phyloP scores from a whole-genome alignment of 2,797 vertebrate species.

The Lagodon rhomboides region DNA sequence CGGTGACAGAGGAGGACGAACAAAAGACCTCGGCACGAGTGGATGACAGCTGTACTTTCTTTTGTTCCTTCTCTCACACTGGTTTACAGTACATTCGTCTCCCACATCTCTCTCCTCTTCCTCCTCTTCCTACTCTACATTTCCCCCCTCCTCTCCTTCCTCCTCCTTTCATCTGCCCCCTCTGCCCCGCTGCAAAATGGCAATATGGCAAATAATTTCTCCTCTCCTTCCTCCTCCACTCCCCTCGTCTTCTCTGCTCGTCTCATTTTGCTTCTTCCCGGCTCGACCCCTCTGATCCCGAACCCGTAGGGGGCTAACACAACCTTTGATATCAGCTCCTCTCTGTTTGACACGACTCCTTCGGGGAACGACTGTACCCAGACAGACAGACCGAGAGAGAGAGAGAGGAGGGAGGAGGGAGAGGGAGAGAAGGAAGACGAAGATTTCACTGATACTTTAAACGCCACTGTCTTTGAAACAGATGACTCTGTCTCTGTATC shows the following conservation, averaged over 20 bases:
- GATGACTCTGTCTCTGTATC: slow-evolving; percentile 41
- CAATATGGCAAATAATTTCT: slow-evolving; percentile 5
- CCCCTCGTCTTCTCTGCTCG: slow-evolving; percentile 1
- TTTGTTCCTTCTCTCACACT: slow-evolving; percentile 2
- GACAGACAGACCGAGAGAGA: background rate
- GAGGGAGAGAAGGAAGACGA: background rate
- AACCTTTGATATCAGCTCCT: slow-evolving; percentile 63
- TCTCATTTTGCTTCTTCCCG: slow-evolving; percentile 41
- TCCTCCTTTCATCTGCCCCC: slow-evolving; percentile 28
- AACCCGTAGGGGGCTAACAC: slow-evolving; percentile 28
- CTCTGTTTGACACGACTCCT: slow-evolving; percentile 53
- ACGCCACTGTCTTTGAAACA: slow-evolving; percentile 43
- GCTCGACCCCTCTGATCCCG: slow-evolving; percentile 54
- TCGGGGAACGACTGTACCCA: slow-evolving; percentile 25
- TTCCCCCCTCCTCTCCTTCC: background rate
- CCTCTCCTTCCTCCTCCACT: slow-evolving; percentile 7
- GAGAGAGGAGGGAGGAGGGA: background rate
- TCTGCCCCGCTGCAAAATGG: slow-evolving; percentile 28
- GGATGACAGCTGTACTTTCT: slow-evolving; percentile 30
- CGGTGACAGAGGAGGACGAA: slow-evolving; percentile 30
- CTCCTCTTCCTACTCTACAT: background rate
- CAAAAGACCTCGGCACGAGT: slow-evolving; percentile 16
- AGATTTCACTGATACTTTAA: slow-evolving; percentile 50
- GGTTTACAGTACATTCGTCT: slow-evolving; percentile 18
- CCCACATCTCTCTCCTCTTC: background rate